Evolutionary conservation across 2,797 vertebrate species (phyloP), one percentile per base, ranked within the genome.

Genomic region (Muscicapa striata): DNA sequence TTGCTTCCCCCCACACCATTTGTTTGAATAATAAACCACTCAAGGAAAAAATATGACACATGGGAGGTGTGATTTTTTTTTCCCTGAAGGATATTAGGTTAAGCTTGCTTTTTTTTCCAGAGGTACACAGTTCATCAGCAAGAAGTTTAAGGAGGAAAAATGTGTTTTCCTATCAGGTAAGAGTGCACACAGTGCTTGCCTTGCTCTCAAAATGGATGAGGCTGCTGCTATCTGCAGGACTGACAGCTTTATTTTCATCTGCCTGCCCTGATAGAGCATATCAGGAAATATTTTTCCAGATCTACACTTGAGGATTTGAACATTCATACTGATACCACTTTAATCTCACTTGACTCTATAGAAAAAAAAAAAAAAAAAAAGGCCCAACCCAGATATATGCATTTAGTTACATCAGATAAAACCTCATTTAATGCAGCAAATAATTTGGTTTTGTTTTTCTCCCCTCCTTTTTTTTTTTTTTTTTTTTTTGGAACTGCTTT

Each of bases 171-270:
- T 24, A 40, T 58, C 46, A 62, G 52, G 32, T 55, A 32, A 38
- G 57, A 85, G 54, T 6, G 8, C 59, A 84, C 32, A 45, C 4
- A 7, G 7, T 1, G 24, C 73, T 80, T 67, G 49, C n/a, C 34
- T 61, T 41, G 41, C n/a, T 86, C 67, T 59, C 67, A 66, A 11
- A 84, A 89, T 13, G 63, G 80, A 84, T 66, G 63, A 89, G 40
- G 20, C 58, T 78, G 46, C 49, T 77, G 26, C 58, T 21, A 1
- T 15, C 51, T 43, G 54, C 38, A 76, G 68, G 70, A 57, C 4
- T 55, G 58, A 32, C 70, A 90, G 83, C 55, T 90, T 87, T 20
- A 78, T 81, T 90, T 86, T 77, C 81, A 68, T 43, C 90, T 87
- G 36, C 43, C 89, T 95, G 86, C 76, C 36, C 67, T 69, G 51